A percentile compares a stretch with the other conserved stretches of the same genome.
Conservation (phyloP, 1,140 invertebrate species). For the Neodiprion fabricii region DNA sequence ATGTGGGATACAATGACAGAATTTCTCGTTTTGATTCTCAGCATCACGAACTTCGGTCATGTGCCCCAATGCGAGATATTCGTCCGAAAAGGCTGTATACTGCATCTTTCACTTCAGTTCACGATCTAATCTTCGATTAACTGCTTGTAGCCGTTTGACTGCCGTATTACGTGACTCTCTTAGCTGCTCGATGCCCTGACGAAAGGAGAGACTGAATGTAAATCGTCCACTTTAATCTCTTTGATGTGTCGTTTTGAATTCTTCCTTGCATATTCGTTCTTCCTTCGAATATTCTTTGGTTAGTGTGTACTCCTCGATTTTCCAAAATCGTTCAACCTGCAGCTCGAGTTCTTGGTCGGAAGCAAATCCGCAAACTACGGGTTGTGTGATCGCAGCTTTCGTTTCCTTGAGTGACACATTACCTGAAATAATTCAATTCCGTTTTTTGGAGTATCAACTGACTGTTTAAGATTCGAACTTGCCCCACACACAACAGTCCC, state of each 20-base stretch:
- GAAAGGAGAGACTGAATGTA: neutral
- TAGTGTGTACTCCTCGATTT: neutral
- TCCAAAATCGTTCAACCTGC: neutral
- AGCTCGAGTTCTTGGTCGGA: neutral
- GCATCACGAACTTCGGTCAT: conserved; percentile 23
- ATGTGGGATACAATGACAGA: conserved; percentile 36
- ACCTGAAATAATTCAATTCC: neutral
- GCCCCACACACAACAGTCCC: conserved; percentile 37
- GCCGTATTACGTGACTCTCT: conserved; percentile 38
- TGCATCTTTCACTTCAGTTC: conserved; percentile 27
- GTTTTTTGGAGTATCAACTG: conserved; percentile 36
- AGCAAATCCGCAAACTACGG: neutral
- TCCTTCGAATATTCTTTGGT: neutral
- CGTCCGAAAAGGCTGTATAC: conserved; percentile 39
- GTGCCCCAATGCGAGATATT: conserved; percentile 37
- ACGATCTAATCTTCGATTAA: conserved; percentile 41
- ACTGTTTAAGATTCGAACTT: conserved; percentile 30
- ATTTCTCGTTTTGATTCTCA: neutral
- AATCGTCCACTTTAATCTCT: conserved; percentile 8
- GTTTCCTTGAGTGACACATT: neutral
- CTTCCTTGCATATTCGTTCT: conserved; percentile 2
- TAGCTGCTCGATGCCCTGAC: conserved; percentile 22
- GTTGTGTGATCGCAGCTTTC: neutral
- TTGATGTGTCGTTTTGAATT: neutral
- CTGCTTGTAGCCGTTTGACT: conserved; percentile 40